Conservation (phyloP, 2,113 vertebrate genomes). For the Gasterosteus nipponicus region DNA sequence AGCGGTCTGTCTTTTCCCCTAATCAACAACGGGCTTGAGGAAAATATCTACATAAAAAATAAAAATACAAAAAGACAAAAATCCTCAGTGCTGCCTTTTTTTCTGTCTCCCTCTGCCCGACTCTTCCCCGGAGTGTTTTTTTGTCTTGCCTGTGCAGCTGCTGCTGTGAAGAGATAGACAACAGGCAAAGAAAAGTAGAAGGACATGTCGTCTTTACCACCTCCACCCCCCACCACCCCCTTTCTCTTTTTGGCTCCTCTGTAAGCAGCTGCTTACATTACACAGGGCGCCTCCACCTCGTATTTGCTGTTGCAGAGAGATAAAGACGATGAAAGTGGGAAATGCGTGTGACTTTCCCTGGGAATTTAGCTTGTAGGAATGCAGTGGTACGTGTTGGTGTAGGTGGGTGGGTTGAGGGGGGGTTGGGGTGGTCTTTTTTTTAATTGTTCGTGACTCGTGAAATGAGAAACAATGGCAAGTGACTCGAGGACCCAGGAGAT, state of each 20-base stretch:
- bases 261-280: conserved; percentile 58
- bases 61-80: conserved; percentile 64
- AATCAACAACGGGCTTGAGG: conserved; percentile 70
- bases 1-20: conserved; percentile 55
- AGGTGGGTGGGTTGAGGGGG: not conserved
- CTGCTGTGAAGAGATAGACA: conserved; percentile 59
- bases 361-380: conserved; percentile 38
- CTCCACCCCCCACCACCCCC: not conserved
- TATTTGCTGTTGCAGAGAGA: conserved; percentile 66
- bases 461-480: conserved; percentile 78
- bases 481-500: conserved; percentile 80
- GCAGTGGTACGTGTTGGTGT: conserved; percentile 2
- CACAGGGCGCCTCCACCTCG: conserved; percentile 65
- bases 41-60: conserved; percentile 55
- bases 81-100: conserved; percentile 54
- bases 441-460: conserved; percentile 69
- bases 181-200: conserved; percentile 68
- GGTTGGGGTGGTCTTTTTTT: conserved; percentile 5
- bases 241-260: conserved; percentile 35
- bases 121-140: conserved; percentile 63
- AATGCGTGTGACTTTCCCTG: conserved; percentile 62
- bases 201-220: conserved; percentile 54
- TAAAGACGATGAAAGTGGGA: conserved; percentile 75
- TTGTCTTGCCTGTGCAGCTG: conserved; percentile 70
- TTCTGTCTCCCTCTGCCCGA: conserved; percentile 36